Evolutionary conservation across 2,113 vertebrate genomes (phyloP).

Genomic region (Anolis sagrei): DNA sequence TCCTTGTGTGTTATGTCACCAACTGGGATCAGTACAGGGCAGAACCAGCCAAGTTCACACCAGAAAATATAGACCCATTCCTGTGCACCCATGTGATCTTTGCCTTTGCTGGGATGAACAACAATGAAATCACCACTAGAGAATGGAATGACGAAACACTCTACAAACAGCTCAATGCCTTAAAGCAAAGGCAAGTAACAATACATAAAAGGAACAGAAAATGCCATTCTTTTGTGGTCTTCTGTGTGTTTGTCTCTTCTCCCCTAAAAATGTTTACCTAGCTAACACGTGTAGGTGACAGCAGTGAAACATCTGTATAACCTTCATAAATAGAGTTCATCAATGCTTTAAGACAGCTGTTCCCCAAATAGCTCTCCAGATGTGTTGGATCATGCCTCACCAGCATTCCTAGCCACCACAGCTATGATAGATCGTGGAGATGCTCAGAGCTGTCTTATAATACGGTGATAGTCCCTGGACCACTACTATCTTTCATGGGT

Average conservation of each 20-base stretch:
- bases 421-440: background rate
- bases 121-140: conserved; percentile 65
- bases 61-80: conserved; percentile 78
- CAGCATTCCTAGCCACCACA: background rate
- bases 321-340: background rate
- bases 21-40: conserved; percentile 83
- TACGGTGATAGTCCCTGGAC: too few species aligned
- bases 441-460: too few species aligned
- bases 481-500: too few species aligned
- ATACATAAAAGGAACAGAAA: background rate
- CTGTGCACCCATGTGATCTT: conserved; percentile 83
- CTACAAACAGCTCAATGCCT: conserved; percentile 68
- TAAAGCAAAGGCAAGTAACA: conserved; percentile 75
- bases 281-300: background rate
- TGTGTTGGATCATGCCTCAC: background rate
- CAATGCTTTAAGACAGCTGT: background rate
- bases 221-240: background rate
- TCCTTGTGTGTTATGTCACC: conserved; percentile 81
- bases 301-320: background rate
- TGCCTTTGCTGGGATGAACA: conserved; percentile 71
- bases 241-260: background rate
- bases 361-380: background rate
- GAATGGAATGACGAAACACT: conserved; percentile 78
- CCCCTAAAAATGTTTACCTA: background rate
- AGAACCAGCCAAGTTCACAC: conserved; percentile 64